A percentile compares a stretch with the other conserved stretches of the same genome.
Conservation (phyloP, 2,113 vertebrate genomes). For the Gila orcuttii region DNA sequence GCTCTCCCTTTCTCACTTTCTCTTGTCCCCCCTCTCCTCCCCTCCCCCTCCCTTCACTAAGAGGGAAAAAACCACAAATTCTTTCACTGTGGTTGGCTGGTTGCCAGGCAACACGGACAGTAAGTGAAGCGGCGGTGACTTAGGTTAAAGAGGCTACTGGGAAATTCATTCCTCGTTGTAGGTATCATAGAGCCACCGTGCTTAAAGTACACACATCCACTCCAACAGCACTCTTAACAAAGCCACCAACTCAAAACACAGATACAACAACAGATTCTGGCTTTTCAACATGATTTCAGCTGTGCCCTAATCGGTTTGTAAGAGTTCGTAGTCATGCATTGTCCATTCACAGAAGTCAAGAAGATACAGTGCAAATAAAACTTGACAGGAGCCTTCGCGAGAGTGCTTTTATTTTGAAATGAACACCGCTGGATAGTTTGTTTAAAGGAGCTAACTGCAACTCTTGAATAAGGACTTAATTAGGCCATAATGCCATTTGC, state of each 20-base stretch:
- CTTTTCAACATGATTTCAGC: background rate
- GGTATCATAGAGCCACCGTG: constrained; percentile 14
- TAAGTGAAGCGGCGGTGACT: constrained; percentile 71
- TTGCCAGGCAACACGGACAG: constrained; percentile 91
- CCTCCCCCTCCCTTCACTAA: constrained; percentile 42
- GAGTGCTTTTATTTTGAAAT: constrained; percentile 46
- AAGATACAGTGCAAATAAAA: background rate
- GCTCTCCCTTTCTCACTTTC: constrained; percentile 71
- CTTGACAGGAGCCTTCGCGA: background rate
- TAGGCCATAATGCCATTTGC: constrained; percentile 4
- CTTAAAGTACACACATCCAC: constrained; percentile 4
- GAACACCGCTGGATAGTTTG: background rate
- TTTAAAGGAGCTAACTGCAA: background rate
- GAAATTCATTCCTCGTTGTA: constrained; percentile 35
- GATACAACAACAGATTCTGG: constrained; percentile 2
- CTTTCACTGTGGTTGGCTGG: constrained; percentile 88
- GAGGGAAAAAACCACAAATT: constrained; percentile 76
- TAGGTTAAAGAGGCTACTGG: constrained; percentile 68
- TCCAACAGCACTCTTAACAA: constrained; percentile 8
- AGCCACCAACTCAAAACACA: background rate
- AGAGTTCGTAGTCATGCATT: background rate
- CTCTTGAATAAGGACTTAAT: background rate
- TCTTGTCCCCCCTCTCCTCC: constrained; percentile 61
- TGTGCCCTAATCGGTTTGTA: background rate
- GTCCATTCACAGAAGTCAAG: background rate